Base-by-base conservation (phyloP, 2,113 vertebrate genomes). In the Maccullochella peelii region DNA sequence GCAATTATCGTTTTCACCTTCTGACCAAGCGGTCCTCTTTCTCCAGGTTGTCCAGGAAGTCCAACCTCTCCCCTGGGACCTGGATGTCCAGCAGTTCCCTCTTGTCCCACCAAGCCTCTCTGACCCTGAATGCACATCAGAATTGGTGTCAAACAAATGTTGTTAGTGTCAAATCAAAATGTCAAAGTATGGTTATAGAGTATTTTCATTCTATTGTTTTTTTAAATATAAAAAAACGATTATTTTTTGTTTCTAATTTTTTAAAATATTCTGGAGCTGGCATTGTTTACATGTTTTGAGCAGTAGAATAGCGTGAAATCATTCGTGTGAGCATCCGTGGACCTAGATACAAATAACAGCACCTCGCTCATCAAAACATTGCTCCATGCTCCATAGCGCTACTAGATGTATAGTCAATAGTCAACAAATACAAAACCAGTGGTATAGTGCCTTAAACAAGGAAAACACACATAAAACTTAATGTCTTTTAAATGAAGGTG, bases 1-100 rank as follows among this genome's bases (percentile, higher is more conserved):
- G 16, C 12, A 59, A 21, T 77, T 27, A 23, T 59, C 2, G 1
- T n/a, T 75, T 85, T 44, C 91, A 98, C 98, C 97, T 99, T 98
- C 68, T 91, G 92, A 84, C 98, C 98, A 0, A 91, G 91, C 2
- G 86, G 86, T 77, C 98, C 98, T 65, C 67, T 92, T 77, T 94
- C 95, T 88, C 98, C 98, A 89, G 92, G 90, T 21, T 78, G 84
- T 71, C 98, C 98, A 86, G 96, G 95, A 68, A 94, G 92, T 59
- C 98, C 98, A 30, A 93, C 91, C 65, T 95, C 94, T 88, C 98
- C 98, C 63, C 82, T 94, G 38, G 84, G 94, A 87, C 98, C 98
- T 83, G 97, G 96, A 92, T 92, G 95, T 73, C 97, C 98, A 79
- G 92, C 89, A 63, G 94, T 86, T 82, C 98, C 98, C 55, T 94